Evolutionary conservation across 2,797 vertebrate species (phyloP).

Genomic region (Merluccius polli): DNA sequence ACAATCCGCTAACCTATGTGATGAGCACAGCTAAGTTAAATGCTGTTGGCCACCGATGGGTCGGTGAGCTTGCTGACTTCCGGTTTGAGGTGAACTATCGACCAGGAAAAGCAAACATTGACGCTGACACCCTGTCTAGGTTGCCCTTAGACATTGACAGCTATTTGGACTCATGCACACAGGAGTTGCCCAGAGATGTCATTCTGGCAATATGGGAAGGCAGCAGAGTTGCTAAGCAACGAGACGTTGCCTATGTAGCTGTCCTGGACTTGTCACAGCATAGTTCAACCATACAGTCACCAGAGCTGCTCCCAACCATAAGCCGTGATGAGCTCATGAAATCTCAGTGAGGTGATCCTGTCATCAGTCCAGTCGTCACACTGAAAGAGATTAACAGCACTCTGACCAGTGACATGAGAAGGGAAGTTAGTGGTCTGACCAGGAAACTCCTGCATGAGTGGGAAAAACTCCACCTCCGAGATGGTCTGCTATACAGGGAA

Average conservation of each 20-base stretch:
- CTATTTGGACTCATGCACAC: too few species aligned
- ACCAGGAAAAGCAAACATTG: neutral
- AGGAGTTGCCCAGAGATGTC: too few species aligned
- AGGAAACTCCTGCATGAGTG: slow-evolving; percentile 9
- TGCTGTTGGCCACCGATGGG: too few species aligned
- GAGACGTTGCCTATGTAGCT: too few species aligned
- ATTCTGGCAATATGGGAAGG: slow-evolving; percentile 6
- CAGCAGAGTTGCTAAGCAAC: neutral
- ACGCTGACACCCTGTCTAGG: neutral
- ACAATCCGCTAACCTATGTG: too few species aligned
- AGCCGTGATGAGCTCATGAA: slow-evolving; percentile 1
- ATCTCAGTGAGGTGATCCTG: slow-evolving; percentile 4
- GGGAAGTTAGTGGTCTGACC: neutral
- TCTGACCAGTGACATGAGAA: neutral
- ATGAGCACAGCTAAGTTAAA: too few species aligned
- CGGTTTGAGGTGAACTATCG: neutral
- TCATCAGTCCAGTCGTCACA: slow-evolving; percentile 8
- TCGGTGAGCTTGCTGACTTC: neutral
- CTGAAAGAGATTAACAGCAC: neutral
- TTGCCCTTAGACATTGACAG: neutral
- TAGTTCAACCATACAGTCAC: too few species aligned
- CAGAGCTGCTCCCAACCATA: slow-evolving; percentile 2
- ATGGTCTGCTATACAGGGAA: neutral
- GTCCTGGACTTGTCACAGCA: too few species aligned
- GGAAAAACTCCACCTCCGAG: neutral